These are phyloP conservation scores for Brachyalestes nurse DNA, from an alignment of 2,797 vertebrate species.

Conservation along the genomic window DNA sequence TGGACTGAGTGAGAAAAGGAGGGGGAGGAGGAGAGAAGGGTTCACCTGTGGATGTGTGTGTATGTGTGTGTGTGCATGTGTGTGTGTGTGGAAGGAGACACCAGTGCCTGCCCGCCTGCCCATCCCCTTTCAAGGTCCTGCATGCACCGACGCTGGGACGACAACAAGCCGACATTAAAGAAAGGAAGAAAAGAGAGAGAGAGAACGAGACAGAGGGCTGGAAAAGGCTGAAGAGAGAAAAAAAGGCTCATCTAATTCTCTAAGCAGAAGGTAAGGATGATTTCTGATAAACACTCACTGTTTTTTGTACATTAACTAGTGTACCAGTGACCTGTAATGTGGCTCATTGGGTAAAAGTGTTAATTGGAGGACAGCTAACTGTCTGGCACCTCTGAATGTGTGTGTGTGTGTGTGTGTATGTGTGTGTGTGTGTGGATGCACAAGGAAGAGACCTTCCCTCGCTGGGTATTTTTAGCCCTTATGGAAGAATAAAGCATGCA, in stretches of 20 bases:
- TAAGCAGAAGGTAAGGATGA: conserved; percentile 39
- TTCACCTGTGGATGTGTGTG: conserved; percentile 71
- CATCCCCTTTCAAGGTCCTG: conserved; percentile 47
- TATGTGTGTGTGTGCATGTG: conserved; percentile 1
- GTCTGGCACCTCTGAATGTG: conserved; percentile 22
- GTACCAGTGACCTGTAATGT: not conserved
- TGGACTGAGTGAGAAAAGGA: conserved; percentile 47
- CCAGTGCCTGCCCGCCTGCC: conserved; percentile 28
- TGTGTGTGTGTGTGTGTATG: conserved; percentile 20
- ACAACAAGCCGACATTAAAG: conserved; percentile 40
- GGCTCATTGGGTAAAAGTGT: not conserved
- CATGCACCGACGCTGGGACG: conserved; percentile 41
- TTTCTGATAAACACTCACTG: not conserved
- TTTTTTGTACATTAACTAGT: not conserved
- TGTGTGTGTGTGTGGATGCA: conserved; percentile 15
- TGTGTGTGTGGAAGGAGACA: conserved; percentile 38
- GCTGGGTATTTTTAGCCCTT: conserved; percentile 44
- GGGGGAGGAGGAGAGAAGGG: conserved; percentile 42
- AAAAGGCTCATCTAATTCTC: conserved; percentile 15
- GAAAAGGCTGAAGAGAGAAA: conserved; percentile 14
- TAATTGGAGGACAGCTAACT: not conserved
- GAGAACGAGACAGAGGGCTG: conserved; percentile 3
- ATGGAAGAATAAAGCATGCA: conserved; percentile 24
- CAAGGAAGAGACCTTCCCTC: conserved; percentile 29
- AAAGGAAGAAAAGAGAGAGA: conserved; percentile 21